These are phyloP conservation scores for Microtus californicus DNA, from an alignment of 2,797 vertebrate genomes.

Conservation along the genomic window DNA sequence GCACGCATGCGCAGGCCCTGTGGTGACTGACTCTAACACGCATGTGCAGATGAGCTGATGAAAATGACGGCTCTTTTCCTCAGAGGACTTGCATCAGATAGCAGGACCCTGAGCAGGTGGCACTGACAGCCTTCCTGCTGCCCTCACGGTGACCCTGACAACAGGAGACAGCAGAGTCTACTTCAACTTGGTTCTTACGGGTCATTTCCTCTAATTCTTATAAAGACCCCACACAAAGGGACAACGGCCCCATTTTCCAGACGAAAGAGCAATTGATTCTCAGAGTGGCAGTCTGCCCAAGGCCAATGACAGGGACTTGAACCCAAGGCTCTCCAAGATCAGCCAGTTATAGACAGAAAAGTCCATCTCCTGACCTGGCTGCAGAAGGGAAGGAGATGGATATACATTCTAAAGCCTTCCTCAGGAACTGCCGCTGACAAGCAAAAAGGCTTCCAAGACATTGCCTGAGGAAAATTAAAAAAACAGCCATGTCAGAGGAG, in stretches of 20 bases:
- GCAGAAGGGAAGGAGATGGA: background rate
- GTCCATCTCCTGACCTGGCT: background rate
- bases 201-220: background rate
- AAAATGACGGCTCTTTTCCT: background rate
- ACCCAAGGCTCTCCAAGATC: background rate
- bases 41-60: background rate
- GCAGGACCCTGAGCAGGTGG: background rate
- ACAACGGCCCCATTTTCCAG: background rate
- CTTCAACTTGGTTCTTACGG: rapidly evolving
- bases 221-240: background rate
- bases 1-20: no score
- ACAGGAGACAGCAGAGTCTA: no score
- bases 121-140: background rate
- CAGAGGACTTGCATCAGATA: background rate
- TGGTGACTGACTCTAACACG: background rate
- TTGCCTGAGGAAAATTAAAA: background rate
- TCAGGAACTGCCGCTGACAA: background rate
- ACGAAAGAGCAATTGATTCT: background rate
- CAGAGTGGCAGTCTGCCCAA: background rate
- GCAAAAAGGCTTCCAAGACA: background rate
- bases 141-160: background rate
- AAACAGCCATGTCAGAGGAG: background rate
- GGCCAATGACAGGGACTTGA: background rate
- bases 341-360: background rate
- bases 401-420: background rate